These are phyloP conservation scores for Rhyacichthys aspro DNA, from an alignment of 2,797 vertebrate genomes.

Conservation along the genomic window DNA sequence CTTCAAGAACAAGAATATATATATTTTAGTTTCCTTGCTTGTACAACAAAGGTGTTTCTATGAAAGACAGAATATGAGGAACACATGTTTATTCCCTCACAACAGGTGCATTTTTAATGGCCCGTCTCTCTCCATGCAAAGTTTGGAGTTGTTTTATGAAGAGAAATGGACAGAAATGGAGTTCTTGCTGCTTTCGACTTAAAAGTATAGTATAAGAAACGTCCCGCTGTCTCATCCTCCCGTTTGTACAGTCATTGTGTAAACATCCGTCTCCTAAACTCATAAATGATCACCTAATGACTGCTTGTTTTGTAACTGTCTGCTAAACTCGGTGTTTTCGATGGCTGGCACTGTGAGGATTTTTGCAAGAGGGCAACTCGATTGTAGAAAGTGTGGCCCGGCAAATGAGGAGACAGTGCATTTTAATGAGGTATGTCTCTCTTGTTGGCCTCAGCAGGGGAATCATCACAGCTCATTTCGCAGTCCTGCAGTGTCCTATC, in stretches of 20 bases:
- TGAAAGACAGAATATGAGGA: constrained; percentile 47
- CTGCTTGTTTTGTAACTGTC: constrained; percentile 38
- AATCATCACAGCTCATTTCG: constrained; percentile 78
- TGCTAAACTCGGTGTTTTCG: constrained; percentile 36
- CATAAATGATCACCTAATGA: constrained; percentile 13
- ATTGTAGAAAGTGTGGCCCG: constrained; percentile 60
- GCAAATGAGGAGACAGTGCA: constrained; percentile 69
- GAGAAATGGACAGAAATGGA: constrained; percentile 40
- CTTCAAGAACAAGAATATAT: constrained; percentile 46
- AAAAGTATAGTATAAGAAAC: constrained; percentile 6
- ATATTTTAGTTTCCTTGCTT: constrained; percentile 14
- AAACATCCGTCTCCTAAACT: constrained; percentile 10
- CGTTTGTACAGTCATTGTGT: neutral
- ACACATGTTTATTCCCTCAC: constrained; percentile 56
- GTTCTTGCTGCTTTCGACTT: constrained; percentile 20
- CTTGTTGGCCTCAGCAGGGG: constrained; percentile 75
- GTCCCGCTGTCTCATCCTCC: constrained; percentile 8
- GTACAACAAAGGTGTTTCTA: constrained; percentile 38
- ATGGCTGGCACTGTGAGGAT: constrained; percentile 29
- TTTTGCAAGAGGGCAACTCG: constrained; percentile 51
- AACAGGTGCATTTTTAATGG: constrained; percentile 72
- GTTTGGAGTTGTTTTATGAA: constrained; percentile 20
- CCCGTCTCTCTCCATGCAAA: constrained; percentile 42
- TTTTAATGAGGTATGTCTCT: constrained; percentile 78
- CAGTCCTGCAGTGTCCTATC: constrained; percentile 78